phyloP scores from a whole-genome alignment of 2,797 vertebrate genomes.

The Nyctibius grandis region DNA sequence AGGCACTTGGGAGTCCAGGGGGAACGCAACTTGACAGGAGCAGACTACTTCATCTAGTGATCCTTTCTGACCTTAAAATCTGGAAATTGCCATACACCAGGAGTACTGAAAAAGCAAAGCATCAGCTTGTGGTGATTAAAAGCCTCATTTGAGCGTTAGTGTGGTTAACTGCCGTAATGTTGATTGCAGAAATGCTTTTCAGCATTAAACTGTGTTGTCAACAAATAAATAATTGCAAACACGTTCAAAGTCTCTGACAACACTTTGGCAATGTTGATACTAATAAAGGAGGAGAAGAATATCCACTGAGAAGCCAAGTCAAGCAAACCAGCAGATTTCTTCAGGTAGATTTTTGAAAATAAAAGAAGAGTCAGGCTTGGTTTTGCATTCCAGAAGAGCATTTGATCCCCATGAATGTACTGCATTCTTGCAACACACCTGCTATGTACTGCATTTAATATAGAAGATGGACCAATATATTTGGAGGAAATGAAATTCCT shows the following conservation, averaged over 20 bases:
- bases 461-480: not conserved
- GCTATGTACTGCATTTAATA: not conserved
- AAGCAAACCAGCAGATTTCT: not conserved
- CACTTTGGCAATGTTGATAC: not conserved
- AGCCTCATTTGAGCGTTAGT: not conserved
- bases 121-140: not conserved
- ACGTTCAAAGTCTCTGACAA: not conserved
- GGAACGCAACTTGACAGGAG: not conserved
- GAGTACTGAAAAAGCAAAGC: not conserved
- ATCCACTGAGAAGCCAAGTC: not conserved
- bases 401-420: not conserved
- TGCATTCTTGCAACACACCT: not conserved
- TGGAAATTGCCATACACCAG: not conserved
- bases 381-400: not conserved
- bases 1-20: not conserved
- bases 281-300: not conserved
- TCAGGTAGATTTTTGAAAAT: not conserved
- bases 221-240: not conserved
- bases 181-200: not conserved
- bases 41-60: not conserved
- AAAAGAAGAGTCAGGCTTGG: not conserved
- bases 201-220: not conserved
- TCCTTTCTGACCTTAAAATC: constrained; percentile 1
- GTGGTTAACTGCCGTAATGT: not conserved
- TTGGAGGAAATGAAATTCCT: not conserved